Percentiles rank a stretch among this genome's conserved stretches.
Evolutionary conservation across 2,888 invertebrate species (phyloP).

Genomic region (Dynastes tityus): DNA sequence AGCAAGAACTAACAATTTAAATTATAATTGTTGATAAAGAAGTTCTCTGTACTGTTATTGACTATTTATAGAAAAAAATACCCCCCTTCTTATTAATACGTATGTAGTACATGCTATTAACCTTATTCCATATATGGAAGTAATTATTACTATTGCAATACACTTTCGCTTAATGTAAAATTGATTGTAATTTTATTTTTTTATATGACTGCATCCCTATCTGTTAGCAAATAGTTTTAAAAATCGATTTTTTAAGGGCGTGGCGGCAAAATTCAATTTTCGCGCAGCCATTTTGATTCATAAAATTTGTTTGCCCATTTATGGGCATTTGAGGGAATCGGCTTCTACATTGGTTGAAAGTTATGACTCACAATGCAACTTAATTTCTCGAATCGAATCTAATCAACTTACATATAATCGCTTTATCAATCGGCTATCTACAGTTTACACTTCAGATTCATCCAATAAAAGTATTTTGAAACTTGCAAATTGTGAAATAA

Average conservation of each 20-base stretch:
- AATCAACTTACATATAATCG: conserved; percentile 25
- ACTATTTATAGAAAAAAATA: conserved; percentile 30
- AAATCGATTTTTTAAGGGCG: conserved; percentile 60
- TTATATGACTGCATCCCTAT: neutral
- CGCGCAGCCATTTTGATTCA: conserved; percentile 66
- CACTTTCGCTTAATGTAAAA: neutral
- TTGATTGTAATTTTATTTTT: neutral
- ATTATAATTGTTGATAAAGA: conserved; percentile 37
- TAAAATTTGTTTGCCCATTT: conserved; percentile 72
- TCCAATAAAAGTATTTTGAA: conserved; percentile 18
- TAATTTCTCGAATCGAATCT: conserved; percentile 39
- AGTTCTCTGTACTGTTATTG: conserved; percentile 14
- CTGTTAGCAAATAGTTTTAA: conserved; percentile 14
- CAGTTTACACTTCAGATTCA: neutral
- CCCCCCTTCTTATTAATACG: neutral
- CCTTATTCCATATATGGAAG: conserved; percentile 33
- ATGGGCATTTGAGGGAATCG: conserved; percentile 77
- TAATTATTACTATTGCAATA: conserved; percentile 4
- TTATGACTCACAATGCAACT: conserved; percentile 58
- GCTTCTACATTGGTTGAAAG: conserved; percentile 73
- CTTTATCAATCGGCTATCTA: neutral
- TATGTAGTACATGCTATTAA: neutral
- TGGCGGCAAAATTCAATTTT: conserved; percentile 68
- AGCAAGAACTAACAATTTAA: conserved; percentile 12
- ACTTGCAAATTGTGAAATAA: conserved; percentile 38